Conservation (phyloP, 2,797 vertebrate genomes). For the Helostoma temminkii region DNA sequence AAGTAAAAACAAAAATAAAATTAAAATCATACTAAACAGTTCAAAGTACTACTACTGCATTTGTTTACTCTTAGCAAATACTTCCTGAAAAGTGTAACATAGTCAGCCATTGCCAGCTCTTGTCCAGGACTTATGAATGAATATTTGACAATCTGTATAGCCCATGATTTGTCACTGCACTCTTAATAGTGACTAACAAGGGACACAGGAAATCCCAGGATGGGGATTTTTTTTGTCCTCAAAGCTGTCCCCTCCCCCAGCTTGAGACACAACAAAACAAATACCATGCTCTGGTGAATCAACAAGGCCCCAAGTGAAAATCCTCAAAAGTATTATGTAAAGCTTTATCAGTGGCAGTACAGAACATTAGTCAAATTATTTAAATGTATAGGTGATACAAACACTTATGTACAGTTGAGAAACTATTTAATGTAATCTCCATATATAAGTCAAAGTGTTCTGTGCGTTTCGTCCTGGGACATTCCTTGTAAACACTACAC, state of each 20-base stretch:
- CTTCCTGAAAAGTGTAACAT: conserved; percentile 27
- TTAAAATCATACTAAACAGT: neutral
- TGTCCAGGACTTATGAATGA: neutral
- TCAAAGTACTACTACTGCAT: neutral
- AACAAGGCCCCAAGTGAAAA: conserved; percentile 20
- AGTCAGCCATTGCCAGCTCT: neutral
- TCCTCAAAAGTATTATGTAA: neutral
- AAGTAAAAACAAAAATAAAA: neutral
- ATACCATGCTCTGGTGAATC: conserved; percentile 39
- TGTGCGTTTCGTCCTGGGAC: rapidly evolving
- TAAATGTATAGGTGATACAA: neutral
- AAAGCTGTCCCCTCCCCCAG: conserved; percentile 65
- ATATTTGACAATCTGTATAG: neutral
- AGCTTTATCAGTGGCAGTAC: neutral
- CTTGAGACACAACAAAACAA: conserved; percentile 72
- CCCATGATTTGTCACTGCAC: neutral
- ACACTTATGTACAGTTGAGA: neutral
- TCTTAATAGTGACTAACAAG: neutral
- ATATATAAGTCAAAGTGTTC: neutral
- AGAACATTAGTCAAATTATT: neutral
- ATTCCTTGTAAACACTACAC: neutral
- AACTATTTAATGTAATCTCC: neutral
- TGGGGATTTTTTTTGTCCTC: conserved; percentile 18
- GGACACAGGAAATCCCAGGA: conserved; percentile 16
- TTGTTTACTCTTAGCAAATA: conserved; percentile 15